phyloP scores from a whole-genome alignment of 1,140 invertebrate species.

The Eumeta japonica region DNA sequence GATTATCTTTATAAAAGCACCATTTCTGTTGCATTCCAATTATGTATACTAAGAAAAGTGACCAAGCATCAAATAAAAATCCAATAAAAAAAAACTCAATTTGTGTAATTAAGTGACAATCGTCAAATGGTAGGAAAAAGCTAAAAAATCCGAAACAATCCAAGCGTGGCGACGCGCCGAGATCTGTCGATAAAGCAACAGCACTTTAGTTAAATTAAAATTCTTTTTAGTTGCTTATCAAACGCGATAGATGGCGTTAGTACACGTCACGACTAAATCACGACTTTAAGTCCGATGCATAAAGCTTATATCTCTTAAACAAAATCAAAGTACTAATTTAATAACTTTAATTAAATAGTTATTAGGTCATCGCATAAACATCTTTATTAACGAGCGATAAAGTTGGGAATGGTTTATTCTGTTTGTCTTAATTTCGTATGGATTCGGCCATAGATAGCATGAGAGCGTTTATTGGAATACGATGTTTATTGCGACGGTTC shows the following conservation, averaged over 20 bases:
- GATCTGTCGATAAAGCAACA: constrained; percentile 31
- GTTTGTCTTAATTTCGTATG: constrained; percentile 26
- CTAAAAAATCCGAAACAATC: constrained; percentile 15
- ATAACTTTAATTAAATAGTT: constrained; percentile 41
- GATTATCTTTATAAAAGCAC: background rate
- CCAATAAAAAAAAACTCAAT: constrained; percentile 19
- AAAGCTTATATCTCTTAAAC: constrained; percentile 8
- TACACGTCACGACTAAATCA: constrained; percentile 9
- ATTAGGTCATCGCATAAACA: constrained; percentile 44
- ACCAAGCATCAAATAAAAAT: constrained; percentile 6
- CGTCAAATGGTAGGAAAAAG: constrained; percentile 23
- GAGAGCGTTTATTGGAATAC: constrained; percentile 36
- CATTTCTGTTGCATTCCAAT: background rate
- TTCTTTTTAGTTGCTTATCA: constrained; percentile 32
- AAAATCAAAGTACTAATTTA: constrained; percentile 15
- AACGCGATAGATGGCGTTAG: constrained; percentile 24
- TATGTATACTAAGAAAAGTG: too few relatives aligned
- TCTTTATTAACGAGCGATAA: constrained; percentile 49
- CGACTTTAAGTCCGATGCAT: background rate
- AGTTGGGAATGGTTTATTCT: constrained; percentile 46
- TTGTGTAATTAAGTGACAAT: constrained; percentile 47
- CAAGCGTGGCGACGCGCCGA: constrained; percentile 42
- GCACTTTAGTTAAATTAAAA: constrained; percentile 54
- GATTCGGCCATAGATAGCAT: constrained; percentile 29
- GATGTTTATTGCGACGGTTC: constrained; percentile 40